Evolutionary conservation across 2,888 invertebrate species (phyloP).

Genomic region (Saturnia pavonia): DNA sequence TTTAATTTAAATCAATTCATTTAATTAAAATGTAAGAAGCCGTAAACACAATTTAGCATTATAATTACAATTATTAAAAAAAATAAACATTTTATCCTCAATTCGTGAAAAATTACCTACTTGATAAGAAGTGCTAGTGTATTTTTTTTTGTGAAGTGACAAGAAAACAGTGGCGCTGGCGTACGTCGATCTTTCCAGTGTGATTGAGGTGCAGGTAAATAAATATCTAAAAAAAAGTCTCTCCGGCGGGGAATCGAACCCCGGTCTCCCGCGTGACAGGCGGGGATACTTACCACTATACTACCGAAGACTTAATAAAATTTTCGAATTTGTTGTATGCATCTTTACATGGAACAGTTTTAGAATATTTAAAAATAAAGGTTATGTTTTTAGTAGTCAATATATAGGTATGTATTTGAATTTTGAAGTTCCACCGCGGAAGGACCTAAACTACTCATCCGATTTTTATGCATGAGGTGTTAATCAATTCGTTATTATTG

Average conservation of each 20-base stretch:
- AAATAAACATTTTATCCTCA: background rate
- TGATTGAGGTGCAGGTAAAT: conserved; percentile 88
- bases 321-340: background rate
- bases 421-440: too few species aligned
- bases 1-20: too few species aligned
- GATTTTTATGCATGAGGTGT: too few species aligned
- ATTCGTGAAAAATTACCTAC: background rate
- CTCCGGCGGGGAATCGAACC: conserved; percentile 83
- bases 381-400: too few species aligned
- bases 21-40: too few species aligned
- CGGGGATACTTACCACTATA: conserved; percentile 83
- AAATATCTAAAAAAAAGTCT: conserved; percentile 44
- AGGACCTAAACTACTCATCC: too few species aligned
- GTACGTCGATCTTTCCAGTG: conserved; percentile 88
- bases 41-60: too few species aligned
- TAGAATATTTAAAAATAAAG: too few species aligned
- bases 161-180: conserved; percentile 84
- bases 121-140: conserved; percentile 21
- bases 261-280: conserved; percentile 83
- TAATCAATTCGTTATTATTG: too few species aligned
- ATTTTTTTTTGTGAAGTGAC: conserved; percentile 49
- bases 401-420: too few species aligned
- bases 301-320: conserved; percentile 65
- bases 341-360: background rate
- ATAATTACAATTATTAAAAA: too few species aligned